Conservation (phyloP, 2,113 vertebrate genomes). For the Dasyprocta punctata region DNA sequence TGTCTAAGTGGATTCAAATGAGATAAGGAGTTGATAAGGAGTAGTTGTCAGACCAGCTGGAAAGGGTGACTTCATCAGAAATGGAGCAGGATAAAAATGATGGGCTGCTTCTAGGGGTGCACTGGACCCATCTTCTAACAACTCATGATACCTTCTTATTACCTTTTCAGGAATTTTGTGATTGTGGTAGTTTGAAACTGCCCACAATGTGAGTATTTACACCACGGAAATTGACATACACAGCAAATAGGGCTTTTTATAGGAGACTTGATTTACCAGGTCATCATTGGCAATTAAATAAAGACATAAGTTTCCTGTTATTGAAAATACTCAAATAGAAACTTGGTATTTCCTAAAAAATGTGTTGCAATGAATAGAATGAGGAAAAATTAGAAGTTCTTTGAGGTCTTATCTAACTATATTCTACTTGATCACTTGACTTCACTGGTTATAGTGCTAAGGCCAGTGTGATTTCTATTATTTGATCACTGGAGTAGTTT, state of each 20-base stretch:
- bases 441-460: not conserved
- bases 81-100: not conserved
- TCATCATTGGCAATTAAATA: not conserved
- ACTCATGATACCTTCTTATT: not conserved
- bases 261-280: not conserved
- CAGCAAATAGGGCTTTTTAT: not conserved
- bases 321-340: not conserved
- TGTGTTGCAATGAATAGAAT: not conserved
- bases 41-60: not conserved
- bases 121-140: not conserved
- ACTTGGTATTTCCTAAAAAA: not conserved
- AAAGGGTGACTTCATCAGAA: conserved; percentile 1
- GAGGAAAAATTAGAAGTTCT: not conserved
- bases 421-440: not conserved
- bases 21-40: not conserved
- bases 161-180: not conserved
- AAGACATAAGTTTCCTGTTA: not conserved
- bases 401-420: not conserved
- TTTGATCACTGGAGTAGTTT: not conserved
- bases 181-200: conserved; percentile 8
- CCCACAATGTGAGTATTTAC: not conserved
- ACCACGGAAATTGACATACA: not conserved
- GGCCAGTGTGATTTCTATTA: not conserved
- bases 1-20: not conserved
- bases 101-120: not conserved